Base-by-base conservation (phyloP, 2,888 invertebrate genomes). In the Brenthis daphne region DNA sequence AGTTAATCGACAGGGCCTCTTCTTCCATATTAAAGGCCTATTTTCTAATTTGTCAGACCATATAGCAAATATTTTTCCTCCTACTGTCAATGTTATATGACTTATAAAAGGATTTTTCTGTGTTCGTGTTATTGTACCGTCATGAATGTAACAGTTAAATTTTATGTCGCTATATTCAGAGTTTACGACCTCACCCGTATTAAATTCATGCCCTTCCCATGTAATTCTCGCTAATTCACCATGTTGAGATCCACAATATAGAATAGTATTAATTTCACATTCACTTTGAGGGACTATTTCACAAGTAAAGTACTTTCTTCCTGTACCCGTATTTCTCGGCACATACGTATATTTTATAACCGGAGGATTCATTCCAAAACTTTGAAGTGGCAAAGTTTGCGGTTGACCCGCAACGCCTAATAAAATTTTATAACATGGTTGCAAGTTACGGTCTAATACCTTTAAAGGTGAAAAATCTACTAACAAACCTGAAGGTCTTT, bases 41-140 rank as follows among this genome's bases (percentile, higher is more conserved):
- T 92, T 92, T 37, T 83, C 81, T 50, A 95, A 92, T 69, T 95
- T 94, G 67, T 96, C 95, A 73, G 94, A 94, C 97, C 97, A 97
- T 66, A 97, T 84, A 0, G 96, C 95, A 80, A 96, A 95, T 66
- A 95, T 93, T 83, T 94, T 95, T 6, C 96, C 96, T 0, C 97
- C 97, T 6, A 96, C 94, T 3, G 96, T 95, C 6, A 96, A 86
- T 50, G 96, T 88, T 6, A 96, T 79, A 69, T 95, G 89, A 43
- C 89, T 87, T 68, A 95, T 89, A 73, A 94, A 94, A 0, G 94
- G 95, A 76, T 96, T 96, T 80, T 94, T 93, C 54, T 90, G 85
- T 3, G 94, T 84, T 24, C 92, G 86, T 0, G 94, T 89, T 56
- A 97, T 85, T 0, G 96, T 95, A 0, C 96, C 97, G 78, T 96